A percentile compares a stretch with the other conserved stretches of the same genome.
Evolutionary conservation across 2,113 vertebrate species (phyloP).

Genomic region (Cyanistes caeruleus): DNA sequence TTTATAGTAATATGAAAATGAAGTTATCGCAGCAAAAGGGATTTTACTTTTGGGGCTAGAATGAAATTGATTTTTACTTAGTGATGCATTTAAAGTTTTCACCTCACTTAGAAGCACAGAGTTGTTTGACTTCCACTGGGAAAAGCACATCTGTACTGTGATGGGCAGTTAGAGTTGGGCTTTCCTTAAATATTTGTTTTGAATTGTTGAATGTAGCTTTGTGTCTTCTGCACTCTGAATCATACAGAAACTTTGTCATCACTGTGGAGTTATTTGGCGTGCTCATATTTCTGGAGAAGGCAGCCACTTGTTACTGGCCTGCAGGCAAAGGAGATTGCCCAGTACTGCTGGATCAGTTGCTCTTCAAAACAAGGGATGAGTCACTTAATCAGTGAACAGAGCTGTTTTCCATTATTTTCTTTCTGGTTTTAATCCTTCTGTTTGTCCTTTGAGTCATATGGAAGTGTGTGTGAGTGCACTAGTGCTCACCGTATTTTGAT

Average conservation of each 20-base stretch:
- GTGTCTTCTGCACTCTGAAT: background rate
- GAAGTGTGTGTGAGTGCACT: background rate
- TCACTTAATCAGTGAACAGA: background rate
- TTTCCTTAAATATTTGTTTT: background rate
- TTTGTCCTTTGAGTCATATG: background rate
- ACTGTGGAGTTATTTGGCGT: background rate
- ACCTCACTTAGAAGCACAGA: background rate
- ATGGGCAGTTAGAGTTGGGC: background rate
- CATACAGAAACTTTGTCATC: background rate
- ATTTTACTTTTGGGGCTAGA: conserved; percentile 11
- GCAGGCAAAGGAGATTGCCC: background rate
- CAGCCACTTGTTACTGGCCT: background rate
- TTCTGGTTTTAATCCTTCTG: background rate
- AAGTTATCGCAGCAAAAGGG: background rate
- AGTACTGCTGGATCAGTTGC: background rate
- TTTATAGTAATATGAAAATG: background rate
- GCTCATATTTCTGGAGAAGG: background rate
- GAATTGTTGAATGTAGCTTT: background rate
- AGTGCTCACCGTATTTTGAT: background rate
- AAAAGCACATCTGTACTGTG: background rate
- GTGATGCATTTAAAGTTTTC: background rate
- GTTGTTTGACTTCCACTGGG: background rate
- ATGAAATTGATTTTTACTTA: conserved; percentile 36
- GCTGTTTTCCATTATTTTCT: background rate
- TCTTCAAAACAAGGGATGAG: background rate